Evolutionary conservation across 2,888 invertebrate genomes (phyloP), one percentile per base, ranked within the genome.

Genomic region (Cryptops parisi): DNA sequence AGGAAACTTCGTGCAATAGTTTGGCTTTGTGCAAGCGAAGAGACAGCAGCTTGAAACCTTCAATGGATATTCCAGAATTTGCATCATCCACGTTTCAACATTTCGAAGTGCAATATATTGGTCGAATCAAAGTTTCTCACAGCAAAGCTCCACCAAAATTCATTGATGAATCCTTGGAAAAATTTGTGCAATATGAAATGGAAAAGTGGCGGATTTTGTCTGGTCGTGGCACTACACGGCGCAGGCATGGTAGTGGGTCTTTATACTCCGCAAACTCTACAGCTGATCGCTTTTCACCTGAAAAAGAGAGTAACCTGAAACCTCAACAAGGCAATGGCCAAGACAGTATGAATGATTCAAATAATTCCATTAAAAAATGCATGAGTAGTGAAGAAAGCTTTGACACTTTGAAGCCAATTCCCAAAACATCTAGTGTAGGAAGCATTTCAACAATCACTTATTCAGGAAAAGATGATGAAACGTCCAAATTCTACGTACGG

Each of bases 141-240:
- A 79, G 85, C 63, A 88, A 87, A 66, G 82, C 88, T 1, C 84
- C 89, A 1, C 84, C 86, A 59, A 78, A 84, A 0, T 82, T 93
- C 62, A 88, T 93, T 60, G 94, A 94, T 65, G 90, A 91, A 65
- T 87, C 91, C 1, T 71, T 93, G 54, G 77, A 80, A 55, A 88
- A 86, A 68, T 87, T 93, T 63, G 79, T 80, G 57, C 77, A 78
- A 24, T 82, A 86, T 63, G 86, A 88, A 63, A 74, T 79, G 2
- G 84, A 85, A 59, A 82, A 84, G 26, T 54, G 60, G n/a, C 61
- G 58, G 23, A 58, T 58, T 53, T 59, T 56, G 33, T 58, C 58
- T 54, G 60, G 57, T 41, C 24, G 55, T 15, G 56, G 60, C 19
- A 57, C 66, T 19, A 60, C 61, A 39, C 56, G 68, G 21, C 66